These are phyloP conservation scores for Theretra japonica DNA, from an alignment of 2,888 invertebrate species.

Conservation along the genomic window DNA sequence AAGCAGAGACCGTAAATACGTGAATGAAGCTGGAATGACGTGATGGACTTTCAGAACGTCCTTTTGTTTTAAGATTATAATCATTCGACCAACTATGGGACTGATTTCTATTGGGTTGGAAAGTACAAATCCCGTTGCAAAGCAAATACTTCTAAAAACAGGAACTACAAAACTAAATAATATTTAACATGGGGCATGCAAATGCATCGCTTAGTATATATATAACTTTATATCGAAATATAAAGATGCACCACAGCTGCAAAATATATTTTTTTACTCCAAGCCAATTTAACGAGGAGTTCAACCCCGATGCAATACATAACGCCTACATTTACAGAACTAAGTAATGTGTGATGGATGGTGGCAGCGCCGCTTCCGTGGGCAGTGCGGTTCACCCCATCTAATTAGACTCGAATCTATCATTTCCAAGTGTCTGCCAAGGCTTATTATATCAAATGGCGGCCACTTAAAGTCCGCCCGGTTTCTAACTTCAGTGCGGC, in stretches of 20 bases:
- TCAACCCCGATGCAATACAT: neutral
- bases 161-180: no score
- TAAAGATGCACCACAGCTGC: no score
- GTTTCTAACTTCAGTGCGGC: slow-evolving; percentile 7
- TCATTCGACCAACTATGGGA: neutral
- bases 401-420: slow-evolving; percentile 22
- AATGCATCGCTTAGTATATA: no score
- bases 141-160: no score
- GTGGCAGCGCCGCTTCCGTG: neutral
- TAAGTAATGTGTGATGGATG: slow-evolving; percentile 20
- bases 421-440: slow-evolving; percentile 22
- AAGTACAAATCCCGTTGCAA: no score
- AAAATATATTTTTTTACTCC: no score
- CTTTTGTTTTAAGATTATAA: neutral
- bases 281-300: no score
- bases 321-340: neutral
- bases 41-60: neutral
- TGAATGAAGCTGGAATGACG: neutral
- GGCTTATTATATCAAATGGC: slow-evolving; percentile 23
- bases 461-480: slow-evolving; percentile 19
- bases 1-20: neutral
- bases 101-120: no score
- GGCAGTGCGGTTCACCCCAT: slow-evolving; percentile 12
- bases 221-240: no score
- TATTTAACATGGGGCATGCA: no score